Evolutionary conservation across 1,140 invertebrate species (phyloP), one percentile per base, ranked within the genome.

Genomic region (Neodiprion virginianus): DNA sequence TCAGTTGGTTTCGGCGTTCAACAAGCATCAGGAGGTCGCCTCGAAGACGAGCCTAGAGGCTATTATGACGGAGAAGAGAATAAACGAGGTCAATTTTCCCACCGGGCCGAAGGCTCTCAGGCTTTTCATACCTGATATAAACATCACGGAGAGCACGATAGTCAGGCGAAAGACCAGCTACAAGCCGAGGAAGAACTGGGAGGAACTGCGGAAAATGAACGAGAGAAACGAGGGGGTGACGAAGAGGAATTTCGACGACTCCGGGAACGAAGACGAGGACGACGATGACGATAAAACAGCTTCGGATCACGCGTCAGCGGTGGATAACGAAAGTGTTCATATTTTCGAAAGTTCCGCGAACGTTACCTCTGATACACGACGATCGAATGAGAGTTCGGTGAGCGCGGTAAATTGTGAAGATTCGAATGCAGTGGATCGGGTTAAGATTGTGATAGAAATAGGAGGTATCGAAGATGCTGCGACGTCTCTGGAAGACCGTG

Each of bases 1-100:
- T 7, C 90, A 91, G 74, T 72, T 91, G 7, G 85, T 91, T 0
- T 89, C 89, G 0, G 90, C 89, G 0, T 91, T 90, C 69, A 90
- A 90, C 73, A 88, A 87, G 28, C 90, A 91, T 72, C 89, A 91
- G 73, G 89, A 90, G 77, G 85, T 90, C 0, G 88, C 89, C 5
- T 89, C 89, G 7, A 88, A 87, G 69, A 85, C 85, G 1, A 90
- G 89, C 21, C 77, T 90, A 1, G 87, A 89, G 50, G 85, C 89
- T 1, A 89, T 89, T 9, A 89, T 89, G 88, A 87, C 74, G 10
- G 87, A 88, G 50, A 86, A 83, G 40, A 76, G 82, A n/a, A 80
- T 88, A 17, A 84, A 84, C 71, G 83, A 86, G n/a, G 83, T 87
- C 2, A 88, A 84, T 1, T 90, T 90, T 23, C 89, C 90, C 0